Conservation (phyloP, 1,140 invertebrate genomes). For the Trypoxylus dichotomus region DNA sequence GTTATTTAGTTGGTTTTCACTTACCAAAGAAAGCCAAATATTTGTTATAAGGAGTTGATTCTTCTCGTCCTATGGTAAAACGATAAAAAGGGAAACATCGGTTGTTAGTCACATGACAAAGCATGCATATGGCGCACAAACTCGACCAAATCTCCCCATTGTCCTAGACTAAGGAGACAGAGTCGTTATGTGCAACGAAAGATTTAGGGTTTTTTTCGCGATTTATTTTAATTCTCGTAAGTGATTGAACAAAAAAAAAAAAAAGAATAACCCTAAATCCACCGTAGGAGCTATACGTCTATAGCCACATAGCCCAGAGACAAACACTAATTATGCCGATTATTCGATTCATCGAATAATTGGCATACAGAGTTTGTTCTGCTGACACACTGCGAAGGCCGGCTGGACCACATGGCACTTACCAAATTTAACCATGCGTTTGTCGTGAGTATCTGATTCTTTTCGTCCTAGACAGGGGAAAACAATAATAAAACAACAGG, state of each 20-base stretch:
- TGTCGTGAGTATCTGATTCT: conserved; percentile 78
- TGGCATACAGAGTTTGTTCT: conserved; percentile 43
- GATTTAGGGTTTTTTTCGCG: background rate
- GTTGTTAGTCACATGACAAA: conserved; percentile 59
- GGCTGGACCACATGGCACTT: conserved; percentile 68
- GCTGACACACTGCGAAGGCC: conserved; percentile 50
- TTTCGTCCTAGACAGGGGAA: conserved; percentile 68
- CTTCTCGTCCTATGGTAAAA: conserved; percentile 55
- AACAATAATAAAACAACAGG: conserved; percentile 50
- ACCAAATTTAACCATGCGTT: conserved; percentile 97
- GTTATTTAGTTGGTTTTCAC: conserved; percentile 63
- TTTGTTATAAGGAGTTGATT: conserved; percentile 82
- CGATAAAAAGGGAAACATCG: conserved; percentile 66
- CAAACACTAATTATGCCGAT: conserved; percentile 44
- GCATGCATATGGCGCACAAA: conserved; percentile 45
- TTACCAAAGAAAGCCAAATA: conserved; percentile 87
- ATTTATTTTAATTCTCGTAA: background rate
- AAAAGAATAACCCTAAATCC: background rate
- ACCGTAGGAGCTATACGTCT: conserved; percentile 45
- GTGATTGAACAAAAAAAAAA: background rate
- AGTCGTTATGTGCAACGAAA: conserved; percentile 28
- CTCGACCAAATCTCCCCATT: conserved; percentile 10
- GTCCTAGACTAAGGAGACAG: conserved; percentile 14
- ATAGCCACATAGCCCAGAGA: conserved; percentile 50
- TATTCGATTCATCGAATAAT: background rate